Conservation (phyloP, 2,113 vertebrate genomes). For the Pteruthius melanotis region DNA sequence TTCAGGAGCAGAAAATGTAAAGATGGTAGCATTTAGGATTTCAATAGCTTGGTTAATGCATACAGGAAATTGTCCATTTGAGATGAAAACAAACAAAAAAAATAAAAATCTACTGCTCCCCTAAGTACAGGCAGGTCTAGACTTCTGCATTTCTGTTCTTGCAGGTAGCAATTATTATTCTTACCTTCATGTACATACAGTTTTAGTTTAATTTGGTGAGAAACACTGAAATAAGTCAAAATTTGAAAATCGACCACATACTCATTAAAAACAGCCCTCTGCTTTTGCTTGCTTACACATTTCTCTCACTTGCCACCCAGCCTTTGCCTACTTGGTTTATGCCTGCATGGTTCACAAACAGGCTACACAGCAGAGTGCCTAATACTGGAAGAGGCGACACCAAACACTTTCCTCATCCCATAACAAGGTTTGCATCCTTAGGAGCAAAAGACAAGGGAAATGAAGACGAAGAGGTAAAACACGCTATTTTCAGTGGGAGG, state of each 20-base stretch:
- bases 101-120: not conserved
- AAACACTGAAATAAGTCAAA: not conserved
- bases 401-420: not conserved
- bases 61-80: not conserved
- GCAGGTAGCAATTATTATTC: conserved; percentile 1
- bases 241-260: not conserved
- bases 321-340: not conserved
- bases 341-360: not conserved
- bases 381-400: not conserved
- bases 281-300: not conserved
- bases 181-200: not conserved
- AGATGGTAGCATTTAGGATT: not conserved
- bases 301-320: not conserved
- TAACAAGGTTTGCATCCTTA: not conserved
- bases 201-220: not conserved
- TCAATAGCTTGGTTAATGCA: not conserved
- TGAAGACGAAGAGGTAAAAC: not conserved
- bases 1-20: not conserved
- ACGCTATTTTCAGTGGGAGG: not conserved
- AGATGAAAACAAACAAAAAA: not conserved
- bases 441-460: not conserved
- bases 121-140: not conserved
- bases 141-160: not conserved
- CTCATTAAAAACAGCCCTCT: not conserved
- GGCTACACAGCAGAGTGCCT: not conserved